These are phyloP conservation scores for Strigamia crassipes DNA, from an alignment of 2,888 invertebrate species.

Conservation along the genomic window DNA sequence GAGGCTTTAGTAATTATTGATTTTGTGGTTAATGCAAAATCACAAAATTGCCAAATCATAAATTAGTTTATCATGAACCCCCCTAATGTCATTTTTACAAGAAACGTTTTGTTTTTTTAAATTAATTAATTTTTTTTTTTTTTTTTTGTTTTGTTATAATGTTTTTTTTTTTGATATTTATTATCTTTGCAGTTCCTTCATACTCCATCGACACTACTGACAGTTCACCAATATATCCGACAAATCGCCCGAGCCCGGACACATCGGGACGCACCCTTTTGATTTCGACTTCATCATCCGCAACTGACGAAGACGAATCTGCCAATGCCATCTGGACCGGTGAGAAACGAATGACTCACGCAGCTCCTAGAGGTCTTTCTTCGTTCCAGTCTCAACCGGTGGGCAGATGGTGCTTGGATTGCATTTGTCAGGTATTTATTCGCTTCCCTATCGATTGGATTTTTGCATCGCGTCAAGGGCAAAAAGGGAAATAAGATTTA, in stretches of 20 bases:
- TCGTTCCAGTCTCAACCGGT: neutral
- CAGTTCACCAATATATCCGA: conserved; percentile 13
- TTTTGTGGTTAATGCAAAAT: too few relatives aligned
- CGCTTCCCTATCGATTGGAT: neutral
- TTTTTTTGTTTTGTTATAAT: neutral
- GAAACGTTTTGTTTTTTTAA: too few relatives aligned
- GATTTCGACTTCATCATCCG: conserved; percentile 11
- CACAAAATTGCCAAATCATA: too few relatives aligned
- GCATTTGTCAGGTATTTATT: conserved; percentile 45
- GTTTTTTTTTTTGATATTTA: neutral
- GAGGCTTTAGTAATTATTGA: too few relatives aligned
- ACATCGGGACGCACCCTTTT: neutral
- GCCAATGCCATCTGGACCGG: conserved; percentile 22
- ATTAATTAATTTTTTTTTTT: too few relatives aligned
- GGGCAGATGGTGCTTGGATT: conserved; percentile 45
- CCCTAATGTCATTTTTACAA: too few relatives aligned
- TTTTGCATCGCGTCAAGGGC: neutral
- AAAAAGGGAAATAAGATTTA: neutral
- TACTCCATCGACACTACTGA: neutral
- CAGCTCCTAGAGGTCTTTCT: neutral
- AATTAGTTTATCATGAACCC: too few relatives aligned
- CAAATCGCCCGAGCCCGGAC: neutral
- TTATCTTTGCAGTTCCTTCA: neutral
- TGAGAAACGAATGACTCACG: conserved; percentile 2
- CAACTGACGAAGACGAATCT: conserved; percentile 22